Conservation (phyloP, 2,797 vertebrate genomes). For the Poliocrania exsul region DNA sequence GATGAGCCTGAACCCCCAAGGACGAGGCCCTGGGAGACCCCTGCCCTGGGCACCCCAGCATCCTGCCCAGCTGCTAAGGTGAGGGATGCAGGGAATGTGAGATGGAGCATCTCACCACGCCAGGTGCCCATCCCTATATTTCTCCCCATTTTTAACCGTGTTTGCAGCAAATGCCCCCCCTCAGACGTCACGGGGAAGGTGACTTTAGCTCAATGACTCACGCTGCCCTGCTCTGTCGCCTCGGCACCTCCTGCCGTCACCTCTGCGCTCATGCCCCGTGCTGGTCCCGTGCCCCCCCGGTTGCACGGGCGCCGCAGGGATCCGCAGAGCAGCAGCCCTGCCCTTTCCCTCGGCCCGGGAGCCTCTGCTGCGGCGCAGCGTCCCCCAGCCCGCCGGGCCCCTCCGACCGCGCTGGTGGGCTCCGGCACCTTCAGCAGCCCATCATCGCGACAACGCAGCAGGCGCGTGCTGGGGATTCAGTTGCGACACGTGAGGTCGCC, state of each 20-base stretch:
- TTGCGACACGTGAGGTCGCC: not conserved
- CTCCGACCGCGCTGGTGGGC: not conserved
- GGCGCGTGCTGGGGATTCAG: not conserved
- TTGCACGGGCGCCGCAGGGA: conserved; percentile 29
- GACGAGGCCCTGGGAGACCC: not conserved
- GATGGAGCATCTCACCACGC: fast-evolving
- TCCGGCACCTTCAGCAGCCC: not conserved
- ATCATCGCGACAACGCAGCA: not conserved
- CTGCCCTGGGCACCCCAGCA: not conserved
- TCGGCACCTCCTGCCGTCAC: not conserved
- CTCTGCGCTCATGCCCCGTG: not conserved
- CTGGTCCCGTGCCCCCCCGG: not conserved
- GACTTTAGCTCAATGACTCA: not conserved
- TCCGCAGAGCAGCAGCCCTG: conserved; percentile 44
- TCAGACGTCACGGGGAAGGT: not conserved
- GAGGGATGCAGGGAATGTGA: fast-evolving
- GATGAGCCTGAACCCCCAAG: not conserved
- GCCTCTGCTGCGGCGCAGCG: not conserved
- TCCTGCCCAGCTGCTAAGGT: not conserved
- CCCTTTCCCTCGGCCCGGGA: conserved; percentile 19
- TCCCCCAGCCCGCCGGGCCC: not conserved
- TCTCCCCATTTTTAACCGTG: not conserved
- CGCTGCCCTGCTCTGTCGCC: not conserved
- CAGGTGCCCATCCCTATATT: fast-evolving
- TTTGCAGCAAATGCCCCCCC: not conserved